Base-by-base conservation (phyloP, 2,797 vertebrate species). In the Muscicapa comitata region DNA sequence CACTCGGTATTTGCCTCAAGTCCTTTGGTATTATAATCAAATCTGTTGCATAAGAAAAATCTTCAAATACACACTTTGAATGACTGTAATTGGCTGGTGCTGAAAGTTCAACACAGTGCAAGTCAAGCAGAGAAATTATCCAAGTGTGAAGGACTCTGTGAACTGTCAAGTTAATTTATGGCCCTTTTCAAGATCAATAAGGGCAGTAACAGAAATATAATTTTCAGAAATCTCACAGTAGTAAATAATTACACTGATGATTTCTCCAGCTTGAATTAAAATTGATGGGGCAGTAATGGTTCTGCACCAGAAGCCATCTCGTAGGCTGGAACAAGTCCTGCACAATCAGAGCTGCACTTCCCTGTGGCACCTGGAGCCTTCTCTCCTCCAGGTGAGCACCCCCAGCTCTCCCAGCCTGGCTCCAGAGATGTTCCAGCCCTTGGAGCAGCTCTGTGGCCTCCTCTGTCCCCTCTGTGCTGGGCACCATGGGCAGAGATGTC, bases 151-250 rank as follows among this genome's bases (percentile, higher is more conserved):
- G 67, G 58, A 43, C 87, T 93, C 14, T 53, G 73, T 83, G 82
- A 81, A 61, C 63, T 79, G 67, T 65, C 90, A 72, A 75, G 74
- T 80, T 91, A 90, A 94, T 96, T 90, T 66, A 61, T 68, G 76
- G 81, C 72, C 72, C 81, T 86, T 86, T 86, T 88, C 65, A 89
- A 95, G 88, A 95, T 90, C 97, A 89, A 88, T 95, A 95, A 58
- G 7, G 68, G 33, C 3, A 8, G 67, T 40, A 85, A 83, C 62
- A 90, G 66, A 86, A 83, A 84, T 67, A 81, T 20, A 48, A 67
- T 90, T 81, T 86, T 81, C 94, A 88, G 86, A 91, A 90, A 82
- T 45, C 38, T 43, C 66, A 19, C 53, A 55, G 74, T 66, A 68
- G 86, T 90, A 92, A 97, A 93, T 95, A 95, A 93, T 90, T 91